Evolutionary conservation across 1,140 invertebrate species (phyloP).

Genomic region (Eriocheir sinensis): DNA sequence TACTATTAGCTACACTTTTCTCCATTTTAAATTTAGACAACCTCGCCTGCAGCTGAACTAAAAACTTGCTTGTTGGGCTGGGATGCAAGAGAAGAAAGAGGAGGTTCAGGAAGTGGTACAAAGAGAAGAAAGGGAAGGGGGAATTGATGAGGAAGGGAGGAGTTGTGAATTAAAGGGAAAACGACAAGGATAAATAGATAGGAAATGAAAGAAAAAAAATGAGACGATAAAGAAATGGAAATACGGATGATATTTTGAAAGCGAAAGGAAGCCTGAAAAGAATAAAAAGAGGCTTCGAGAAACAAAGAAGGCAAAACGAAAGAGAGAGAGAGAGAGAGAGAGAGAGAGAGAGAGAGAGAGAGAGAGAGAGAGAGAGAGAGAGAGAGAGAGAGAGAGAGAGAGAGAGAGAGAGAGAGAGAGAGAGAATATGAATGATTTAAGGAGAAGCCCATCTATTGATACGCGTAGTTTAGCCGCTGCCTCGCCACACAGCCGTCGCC

Average conservation of each 20-base stretch:
- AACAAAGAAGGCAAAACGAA: background rate
- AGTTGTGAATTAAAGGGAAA: background rate
- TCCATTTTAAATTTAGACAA: too few species aligned
- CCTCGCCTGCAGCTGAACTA: background rate
- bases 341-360: constrained; percentile 16
- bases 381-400: background rate
- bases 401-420: background rate
- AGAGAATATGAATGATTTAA: too few species aligned
- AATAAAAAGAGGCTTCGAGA: background rate
- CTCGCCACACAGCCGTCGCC: background rate
- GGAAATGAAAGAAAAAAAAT: background rate
- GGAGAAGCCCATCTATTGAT: background rate
- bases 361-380: background rate
- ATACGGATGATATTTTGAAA: background rate
- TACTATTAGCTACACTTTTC: background rate
- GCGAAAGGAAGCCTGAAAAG: background rate
- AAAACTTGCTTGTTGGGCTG: too few species aligned
- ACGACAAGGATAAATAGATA: too few species aligned
- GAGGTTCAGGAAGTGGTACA: background rate
- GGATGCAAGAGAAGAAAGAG: background rate
- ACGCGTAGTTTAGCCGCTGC: background rate
- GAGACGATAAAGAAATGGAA: background rate
- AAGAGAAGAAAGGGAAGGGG: background rate
- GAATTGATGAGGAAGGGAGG: background rate
- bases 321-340: constrained; percentile 23